Evolutionary conservation across 2,888 invertebrate genomes (phyloP).

Genomic region (Sesia bembeciformis): DNA sequence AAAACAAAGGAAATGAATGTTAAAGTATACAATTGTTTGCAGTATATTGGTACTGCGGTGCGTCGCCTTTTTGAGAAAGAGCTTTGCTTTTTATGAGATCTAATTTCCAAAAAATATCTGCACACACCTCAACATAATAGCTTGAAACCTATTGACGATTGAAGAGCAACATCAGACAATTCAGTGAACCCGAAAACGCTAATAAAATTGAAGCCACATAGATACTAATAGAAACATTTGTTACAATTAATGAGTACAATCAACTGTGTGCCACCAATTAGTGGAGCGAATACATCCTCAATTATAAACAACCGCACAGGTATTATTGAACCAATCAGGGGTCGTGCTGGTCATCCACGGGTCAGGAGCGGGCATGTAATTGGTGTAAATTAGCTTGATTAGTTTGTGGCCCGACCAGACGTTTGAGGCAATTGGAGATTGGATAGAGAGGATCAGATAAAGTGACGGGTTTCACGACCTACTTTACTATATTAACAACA

Average conservation of each 20-base stretch:
- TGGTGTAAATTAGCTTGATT: conserved; percentile 39
- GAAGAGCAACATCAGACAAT: no score
- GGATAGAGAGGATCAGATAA: conserved; percentile 17
- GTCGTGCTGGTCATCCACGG: conserved; percentile 15
- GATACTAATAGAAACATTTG: not conserved
- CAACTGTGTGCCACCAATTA: not conserved
- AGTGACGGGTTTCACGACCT: conserved; percentile 5
- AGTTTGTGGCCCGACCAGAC: conserved; percentile 27
- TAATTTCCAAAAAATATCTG: no score
- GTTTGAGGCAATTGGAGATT: conserved; percentile 22
- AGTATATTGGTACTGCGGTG: no score
- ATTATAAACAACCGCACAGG: not conserved
- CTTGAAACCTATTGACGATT: no score
- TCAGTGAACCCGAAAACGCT: no score
- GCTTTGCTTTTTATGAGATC: no score
- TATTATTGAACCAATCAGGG: conserved; percentile 4
- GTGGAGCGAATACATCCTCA: not conserved
- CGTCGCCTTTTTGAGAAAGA: no score
- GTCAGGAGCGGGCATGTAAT: conserved; percentile 20
- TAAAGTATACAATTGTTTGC: no score
- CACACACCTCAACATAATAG: no score
- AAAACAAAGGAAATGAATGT: no score
- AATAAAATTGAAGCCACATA: no score
- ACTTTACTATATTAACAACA: no score
- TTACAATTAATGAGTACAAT: not conserved